These are phyloP conservation scores for Nipponia nippon DNA, from an alignment of 2,113 vertebrate species.

Conservation along the genomic window DNA sequence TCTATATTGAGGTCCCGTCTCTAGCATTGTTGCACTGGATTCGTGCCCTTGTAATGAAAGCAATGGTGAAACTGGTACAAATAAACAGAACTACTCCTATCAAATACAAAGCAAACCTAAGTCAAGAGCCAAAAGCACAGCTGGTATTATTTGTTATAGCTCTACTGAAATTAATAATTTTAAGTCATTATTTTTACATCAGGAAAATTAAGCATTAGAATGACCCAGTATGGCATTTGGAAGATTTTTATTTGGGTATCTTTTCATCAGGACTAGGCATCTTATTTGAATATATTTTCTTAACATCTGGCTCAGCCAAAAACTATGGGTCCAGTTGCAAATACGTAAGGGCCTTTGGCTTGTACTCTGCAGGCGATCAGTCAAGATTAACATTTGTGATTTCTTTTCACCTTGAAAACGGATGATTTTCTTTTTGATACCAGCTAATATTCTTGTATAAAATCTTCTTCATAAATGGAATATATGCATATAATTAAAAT, in stretches of 20 bases:
- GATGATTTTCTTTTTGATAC: neutral
- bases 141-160: neutral
- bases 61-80: neutral
- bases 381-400: neutral
- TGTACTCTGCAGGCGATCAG: neutral
- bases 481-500: neutral
- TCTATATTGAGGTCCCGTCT: neutral
- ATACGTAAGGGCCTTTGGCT: neutral
- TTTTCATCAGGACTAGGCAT: neutral
- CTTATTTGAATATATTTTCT: neutral
- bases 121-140: neutral
- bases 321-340: neutral
- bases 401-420: neutral
- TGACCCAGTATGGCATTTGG: neutral
- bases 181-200: neutral
- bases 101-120: neutral
- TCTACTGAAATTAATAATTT: conserved; percentile 1
- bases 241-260: neutral
- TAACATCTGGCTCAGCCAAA: neutral
- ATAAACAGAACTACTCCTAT: neutral
- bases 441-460: neutral
- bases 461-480: neutral
- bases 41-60: neutral
- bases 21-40: neutral
- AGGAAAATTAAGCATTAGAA: neutral